Conservation (phyloP, 2,113 vertebrate species). For the Cyphomyrus discorhynchus region DNA sequence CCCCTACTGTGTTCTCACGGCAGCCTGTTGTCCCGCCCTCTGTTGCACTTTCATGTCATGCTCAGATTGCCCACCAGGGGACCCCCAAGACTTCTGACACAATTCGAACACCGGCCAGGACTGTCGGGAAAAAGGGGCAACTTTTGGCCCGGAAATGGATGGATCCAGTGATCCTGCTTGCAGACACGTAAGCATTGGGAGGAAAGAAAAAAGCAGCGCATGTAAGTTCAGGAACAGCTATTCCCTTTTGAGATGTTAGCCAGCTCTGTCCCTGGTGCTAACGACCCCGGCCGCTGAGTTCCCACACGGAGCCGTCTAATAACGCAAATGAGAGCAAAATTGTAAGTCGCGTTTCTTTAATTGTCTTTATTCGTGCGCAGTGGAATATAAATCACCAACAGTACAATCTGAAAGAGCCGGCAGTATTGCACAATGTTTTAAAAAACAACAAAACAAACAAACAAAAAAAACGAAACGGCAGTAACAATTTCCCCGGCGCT, state of each 20-base stretch:
- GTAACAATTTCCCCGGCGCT: background rate
- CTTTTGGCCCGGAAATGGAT: background rate
- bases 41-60: background rate
- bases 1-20: background rate
- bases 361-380: conserved; percentile 11
- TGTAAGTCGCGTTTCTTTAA: background rate
- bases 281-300: background rate
- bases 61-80: background rate
- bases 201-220: background rate
- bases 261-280: background rate
- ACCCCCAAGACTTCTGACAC: background rate
- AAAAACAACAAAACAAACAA: background rate
- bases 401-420: conserved; percentile 5
- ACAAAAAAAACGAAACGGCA: too few species aligned
- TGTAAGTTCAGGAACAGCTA: background rate
- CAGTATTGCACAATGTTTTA: background rate
- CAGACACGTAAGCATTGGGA: background rate
- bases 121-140: background rate
- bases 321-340: background rate
- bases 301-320: background rate
- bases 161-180: background rate
- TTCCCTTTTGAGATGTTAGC: background rate
- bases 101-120: background rate
- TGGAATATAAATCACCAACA: background rate
- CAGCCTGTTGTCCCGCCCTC: background rate